Conservation (phyloP, 1,140 invertebrate species). For the Eulimnadia texana region DNA sequence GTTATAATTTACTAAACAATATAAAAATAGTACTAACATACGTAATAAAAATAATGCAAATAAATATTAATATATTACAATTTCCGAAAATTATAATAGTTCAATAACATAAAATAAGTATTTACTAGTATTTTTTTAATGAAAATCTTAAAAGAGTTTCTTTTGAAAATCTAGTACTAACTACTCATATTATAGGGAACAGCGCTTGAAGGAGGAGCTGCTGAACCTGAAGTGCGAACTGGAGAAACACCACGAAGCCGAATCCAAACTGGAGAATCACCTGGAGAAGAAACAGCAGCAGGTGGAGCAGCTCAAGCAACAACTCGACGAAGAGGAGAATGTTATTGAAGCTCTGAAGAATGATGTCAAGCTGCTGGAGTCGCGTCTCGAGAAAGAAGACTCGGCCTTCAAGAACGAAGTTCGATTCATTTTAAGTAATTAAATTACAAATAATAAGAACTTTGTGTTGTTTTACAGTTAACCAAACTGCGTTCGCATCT, state of each 20-base stretch:
- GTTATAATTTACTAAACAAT: no score
- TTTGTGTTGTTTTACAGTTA: background rate
- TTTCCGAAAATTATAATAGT: no score
- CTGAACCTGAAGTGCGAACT: background rate
- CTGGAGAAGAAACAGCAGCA: conserved; percentile 19
- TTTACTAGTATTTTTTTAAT: no score
- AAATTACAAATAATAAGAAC: no score
- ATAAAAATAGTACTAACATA: no score
- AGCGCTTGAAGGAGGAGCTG: conserved; percentile 5
- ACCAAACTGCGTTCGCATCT: conserved; percentile 21
- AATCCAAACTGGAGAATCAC: background rate
- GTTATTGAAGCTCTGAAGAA: conserved; percentile 4
- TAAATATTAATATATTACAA: no score
- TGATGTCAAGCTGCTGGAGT: conserved; percentile 11
- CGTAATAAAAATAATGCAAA: no score
- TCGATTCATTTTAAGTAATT: conserved; percentile 3
- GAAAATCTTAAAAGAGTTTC: no score
- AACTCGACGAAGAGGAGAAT: conserved; percentile 13
- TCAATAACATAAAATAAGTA: no score
- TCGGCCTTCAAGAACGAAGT: conserved; percentile 5
- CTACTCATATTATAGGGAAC: conserved; percentile 8
- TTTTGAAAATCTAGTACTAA: no score
- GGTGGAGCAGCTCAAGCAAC: conserved; percentile 3
- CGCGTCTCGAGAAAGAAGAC: background rate
- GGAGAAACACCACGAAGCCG: background rate